phyloP scores from a whole-genome alignment of 2,797 vertebrate genomes.

The Chiroxiphia lanceolata region DNA sequence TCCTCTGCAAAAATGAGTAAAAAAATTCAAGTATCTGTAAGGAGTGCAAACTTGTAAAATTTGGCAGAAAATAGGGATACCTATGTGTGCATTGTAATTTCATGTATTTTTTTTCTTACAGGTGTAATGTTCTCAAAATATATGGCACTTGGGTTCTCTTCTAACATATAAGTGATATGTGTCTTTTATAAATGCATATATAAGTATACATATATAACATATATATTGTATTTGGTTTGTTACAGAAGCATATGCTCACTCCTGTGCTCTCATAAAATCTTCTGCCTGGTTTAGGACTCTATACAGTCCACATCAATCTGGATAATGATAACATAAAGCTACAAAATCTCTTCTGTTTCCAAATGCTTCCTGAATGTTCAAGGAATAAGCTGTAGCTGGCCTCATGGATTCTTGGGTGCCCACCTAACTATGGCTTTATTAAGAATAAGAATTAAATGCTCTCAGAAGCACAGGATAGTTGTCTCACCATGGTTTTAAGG shows the following conservation, averaged over 20 bases:
- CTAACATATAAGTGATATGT: neutral
- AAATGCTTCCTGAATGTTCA: neutral
- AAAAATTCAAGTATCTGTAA: neutral
- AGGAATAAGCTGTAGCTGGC: neutral
- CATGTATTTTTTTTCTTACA: neutral
- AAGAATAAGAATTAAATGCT: neutral
- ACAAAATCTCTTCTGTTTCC: neutral
- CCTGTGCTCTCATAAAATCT: conserved; percentile 25
- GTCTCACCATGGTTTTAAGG: neutral
- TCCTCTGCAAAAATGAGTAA: conserved; percentile 4
- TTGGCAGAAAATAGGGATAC: neutral
- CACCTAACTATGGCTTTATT: neutral
- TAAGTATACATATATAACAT: neutral
- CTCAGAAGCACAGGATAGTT: neutral
- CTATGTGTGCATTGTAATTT: fast-evolving
- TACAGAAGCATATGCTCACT: conserved; percentile 5
- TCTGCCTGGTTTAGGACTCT: neutral
- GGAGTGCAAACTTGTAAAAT: neutral
- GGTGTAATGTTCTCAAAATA: neutral
- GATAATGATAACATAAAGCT: conserved; percentile 1
- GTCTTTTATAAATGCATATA: neutral
- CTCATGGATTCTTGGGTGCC: neutral
- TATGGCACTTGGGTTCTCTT: neutral
- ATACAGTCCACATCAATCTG: conserved; percentile 4
- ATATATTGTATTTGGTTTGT: neutral